These are phyloP conservation scores for Agelastica alni DNA, from an alignment of 2,888 invertebrate genomes.

Conservation along the genomic window DNA sequence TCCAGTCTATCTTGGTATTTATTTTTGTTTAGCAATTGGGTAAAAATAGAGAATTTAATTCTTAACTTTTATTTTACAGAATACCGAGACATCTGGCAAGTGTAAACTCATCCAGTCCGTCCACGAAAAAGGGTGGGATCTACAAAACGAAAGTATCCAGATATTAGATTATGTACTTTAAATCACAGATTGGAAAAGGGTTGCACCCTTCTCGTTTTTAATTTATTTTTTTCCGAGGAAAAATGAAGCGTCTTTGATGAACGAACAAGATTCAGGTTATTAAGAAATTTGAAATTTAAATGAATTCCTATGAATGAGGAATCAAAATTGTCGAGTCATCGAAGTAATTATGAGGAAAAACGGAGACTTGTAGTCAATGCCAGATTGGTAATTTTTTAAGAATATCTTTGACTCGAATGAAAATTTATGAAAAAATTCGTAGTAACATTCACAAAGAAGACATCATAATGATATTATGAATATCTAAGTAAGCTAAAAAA, in stretches of 20 bases:
- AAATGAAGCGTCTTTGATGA: conserved; percentile 33
- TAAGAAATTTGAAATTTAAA: conserved; percentile 35
- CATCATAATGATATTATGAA: too few species aligned
- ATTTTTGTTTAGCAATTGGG: too few species aligned
- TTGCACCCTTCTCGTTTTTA: conserved; percentile 30
- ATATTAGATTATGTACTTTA: conserved; percentile 50
- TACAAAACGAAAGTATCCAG: conserved; percentile 32
- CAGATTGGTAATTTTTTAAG: too few species aligned
- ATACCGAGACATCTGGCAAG: too few species aligned
- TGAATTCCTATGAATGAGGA: conserved; percentile 14
- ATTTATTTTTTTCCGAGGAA: conserved; percentile 28
- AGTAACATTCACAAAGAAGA: too few species aligned
- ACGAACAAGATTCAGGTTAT: conserved; percentile 25
- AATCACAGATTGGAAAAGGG: conserved; percentile 48
- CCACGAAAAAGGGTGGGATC: conserved; percentile 9
- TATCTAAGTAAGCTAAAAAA: too few species aligned
- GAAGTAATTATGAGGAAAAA: not conserved
- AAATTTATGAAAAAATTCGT: too few species aligned
- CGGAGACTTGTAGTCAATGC: too few species aligned
- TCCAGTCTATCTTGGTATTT: too few species aligned
- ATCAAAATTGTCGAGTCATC: conserved; percentile 9
- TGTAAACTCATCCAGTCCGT: conserved; percentile 5
- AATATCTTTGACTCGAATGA: too few species aligned
- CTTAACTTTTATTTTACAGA: too few species aligned
- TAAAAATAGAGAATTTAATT: too few species aligned